phyloP scores from a whole-genome alignment of 2,113 vertebrate species.

The Pithys albifrons region DNA sequence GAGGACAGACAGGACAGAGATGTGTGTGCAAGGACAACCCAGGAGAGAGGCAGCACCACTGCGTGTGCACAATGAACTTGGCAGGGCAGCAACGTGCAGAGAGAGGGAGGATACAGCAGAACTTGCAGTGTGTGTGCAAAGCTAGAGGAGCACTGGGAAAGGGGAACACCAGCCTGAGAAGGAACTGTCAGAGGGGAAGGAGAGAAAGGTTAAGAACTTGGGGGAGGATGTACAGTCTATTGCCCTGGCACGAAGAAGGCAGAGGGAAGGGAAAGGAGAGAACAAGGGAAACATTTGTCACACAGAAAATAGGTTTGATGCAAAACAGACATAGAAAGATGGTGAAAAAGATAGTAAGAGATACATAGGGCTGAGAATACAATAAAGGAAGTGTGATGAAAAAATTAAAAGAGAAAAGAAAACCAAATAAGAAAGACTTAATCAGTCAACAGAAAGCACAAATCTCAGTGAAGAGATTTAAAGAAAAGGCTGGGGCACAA shows the following conservation, averaged over 20 bases:
- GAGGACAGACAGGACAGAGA: neutral
- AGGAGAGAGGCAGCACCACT: neutral
- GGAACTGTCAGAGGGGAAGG: constrained; percentile 23
- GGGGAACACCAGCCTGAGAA: constrained; percentile 21
- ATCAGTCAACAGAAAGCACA: neutral
- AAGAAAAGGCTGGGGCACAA: neutral
- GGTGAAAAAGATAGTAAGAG: neutral
- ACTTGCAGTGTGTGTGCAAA: neutral
- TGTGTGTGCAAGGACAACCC: neutral
- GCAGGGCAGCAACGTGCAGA: neutral
- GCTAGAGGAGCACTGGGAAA: neutral
- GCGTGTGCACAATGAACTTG: neutral
- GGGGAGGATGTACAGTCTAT: neutral
- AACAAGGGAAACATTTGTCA: neutral
- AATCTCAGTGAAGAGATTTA: neutral
- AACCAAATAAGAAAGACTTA: neutral
- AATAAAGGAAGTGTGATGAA: constrained; percentile 7
- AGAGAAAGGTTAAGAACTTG: neutral
- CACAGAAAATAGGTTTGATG: neutral
- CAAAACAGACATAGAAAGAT: neutral
- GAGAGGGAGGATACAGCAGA: neutral
- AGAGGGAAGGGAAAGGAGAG: neutral
- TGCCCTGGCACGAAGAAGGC: neutral
- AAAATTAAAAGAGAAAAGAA: neutral
- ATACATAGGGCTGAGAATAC: neutral